These are phyloP conservation scores for Macrobrachium nipponense DNA, from an alignment of 1,140 invertebrate genomes.

Conservation along the genomic window DNA sequence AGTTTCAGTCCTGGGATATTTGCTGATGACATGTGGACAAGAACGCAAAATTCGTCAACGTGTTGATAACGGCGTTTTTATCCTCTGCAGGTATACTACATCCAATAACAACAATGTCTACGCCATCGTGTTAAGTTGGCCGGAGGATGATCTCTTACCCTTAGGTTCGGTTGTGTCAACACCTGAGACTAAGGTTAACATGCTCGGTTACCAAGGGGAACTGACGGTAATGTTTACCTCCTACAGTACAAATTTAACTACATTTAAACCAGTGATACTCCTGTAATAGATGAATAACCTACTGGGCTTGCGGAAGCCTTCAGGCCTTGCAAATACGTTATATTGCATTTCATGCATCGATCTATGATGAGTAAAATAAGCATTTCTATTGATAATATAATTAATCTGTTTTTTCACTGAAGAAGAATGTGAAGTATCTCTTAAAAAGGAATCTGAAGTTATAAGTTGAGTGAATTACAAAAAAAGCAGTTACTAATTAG, in stretches of 20 bases:
- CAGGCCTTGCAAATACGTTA: too few relatives aligned
- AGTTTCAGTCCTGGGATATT: too few relatives aligned
- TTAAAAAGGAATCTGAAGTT: not conserved
- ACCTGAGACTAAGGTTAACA: not conserved
- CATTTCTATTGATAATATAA: too few relatives aligned
- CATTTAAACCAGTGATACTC: not conserved
- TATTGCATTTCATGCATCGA: too few relatives aligned
- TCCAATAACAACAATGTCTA: not conserved
- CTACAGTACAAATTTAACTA: not conserved
- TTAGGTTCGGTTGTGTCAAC: constrained; percentile 4
- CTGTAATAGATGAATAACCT: not conserved
- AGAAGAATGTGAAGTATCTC: too few relatives aligned
- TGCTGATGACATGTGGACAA: too few relatives aligned
- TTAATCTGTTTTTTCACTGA: too few relatives aligned
- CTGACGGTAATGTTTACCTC: not conserved
- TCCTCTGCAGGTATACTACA: constrained; percentile 5
- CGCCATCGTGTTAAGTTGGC: constrained; percentile 10
- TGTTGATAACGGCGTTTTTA: too few relatives aligned
- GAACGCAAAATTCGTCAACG: too few relatives aligned
- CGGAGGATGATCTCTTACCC: not conserved
- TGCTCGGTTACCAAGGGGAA: not conserved
- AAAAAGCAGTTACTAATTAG: not conserved
- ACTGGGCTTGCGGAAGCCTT: too few relatives aligned
- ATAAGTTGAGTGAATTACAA: not conserved
- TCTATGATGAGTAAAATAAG: too few relatives aligned